These are phyloP conservation scores for Canis aureus DNA, from an alignment of 2,113 vertebrate species.

Conservation along the genomic window DNA sequence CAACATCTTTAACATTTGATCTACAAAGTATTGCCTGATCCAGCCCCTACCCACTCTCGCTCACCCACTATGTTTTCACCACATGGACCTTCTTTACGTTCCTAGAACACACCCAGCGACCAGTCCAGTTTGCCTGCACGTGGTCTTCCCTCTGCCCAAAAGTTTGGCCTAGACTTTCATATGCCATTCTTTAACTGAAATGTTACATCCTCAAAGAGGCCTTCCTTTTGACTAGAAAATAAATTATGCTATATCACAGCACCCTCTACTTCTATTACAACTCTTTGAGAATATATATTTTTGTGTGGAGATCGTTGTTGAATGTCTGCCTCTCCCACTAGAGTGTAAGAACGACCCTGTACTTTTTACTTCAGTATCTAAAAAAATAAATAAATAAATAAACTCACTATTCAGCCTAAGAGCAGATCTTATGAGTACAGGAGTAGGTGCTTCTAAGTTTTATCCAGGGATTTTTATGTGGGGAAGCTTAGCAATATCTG, in stretches of 20 bases:
- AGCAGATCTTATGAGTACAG: background rate
- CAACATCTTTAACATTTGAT: constrained; percentile 20
- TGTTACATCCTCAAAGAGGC: background rate
- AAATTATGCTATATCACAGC: constrained; percentile 44
- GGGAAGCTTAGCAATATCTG: background rate
- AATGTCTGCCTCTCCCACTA: background rate
- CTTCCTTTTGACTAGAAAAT: background rate
- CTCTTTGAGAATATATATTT: background rate
- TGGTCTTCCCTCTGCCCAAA: background rate
- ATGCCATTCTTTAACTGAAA: background rate
- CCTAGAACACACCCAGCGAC: background rate
- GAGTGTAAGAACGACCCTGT: background rate
- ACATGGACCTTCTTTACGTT: background rate
- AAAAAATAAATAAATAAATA: background rate
- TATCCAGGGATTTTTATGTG: background rate
- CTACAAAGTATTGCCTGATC: background rate
- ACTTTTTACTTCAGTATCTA: background rate
- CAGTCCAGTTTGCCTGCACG: background rate
- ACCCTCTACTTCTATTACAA: background rate
- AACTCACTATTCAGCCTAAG: background rate
- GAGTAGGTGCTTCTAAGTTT: background rate
- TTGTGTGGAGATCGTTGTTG: background rate
- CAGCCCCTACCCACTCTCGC: background rate
- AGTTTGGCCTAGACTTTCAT: constrained; percentile 1
- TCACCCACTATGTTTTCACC: background rate